Conservation (phyloP, 1,140 invertebrate species). For the Drosophila pseudoananassae region DNA sequence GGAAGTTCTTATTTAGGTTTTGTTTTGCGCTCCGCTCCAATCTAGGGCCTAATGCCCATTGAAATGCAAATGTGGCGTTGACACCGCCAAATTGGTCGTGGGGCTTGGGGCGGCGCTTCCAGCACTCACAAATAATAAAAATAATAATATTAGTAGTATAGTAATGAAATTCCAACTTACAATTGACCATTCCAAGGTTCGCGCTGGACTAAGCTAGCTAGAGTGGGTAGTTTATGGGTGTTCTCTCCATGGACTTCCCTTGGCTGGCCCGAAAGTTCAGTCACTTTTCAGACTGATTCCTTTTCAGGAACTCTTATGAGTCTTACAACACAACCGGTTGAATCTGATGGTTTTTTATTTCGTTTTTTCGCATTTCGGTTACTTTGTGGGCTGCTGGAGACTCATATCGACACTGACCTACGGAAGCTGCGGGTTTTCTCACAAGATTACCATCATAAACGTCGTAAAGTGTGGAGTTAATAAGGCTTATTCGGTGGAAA, state of each 20-base stretch:
- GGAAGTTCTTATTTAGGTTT: slow-evolving; percentile 75
- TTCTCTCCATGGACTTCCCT: slow-evolving; percentile 24
- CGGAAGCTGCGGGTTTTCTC: slow-evolving; percentile 53
- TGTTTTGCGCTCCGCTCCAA: slow-evolving; percentile 37
- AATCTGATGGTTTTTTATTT: slow-evolving; percentile 27
- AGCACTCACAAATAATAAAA: slow-evolving; percentile 20
- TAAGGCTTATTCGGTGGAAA: neutral
- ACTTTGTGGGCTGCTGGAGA: slow-evolving; percentile 62
- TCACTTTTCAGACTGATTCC: slow-evolving; percentile 72
- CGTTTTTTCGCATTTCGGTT: slow-evolving; percentile 61
- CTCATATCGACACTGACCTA: slow-evolving; percentile 63
- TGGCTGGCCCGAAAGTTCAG: slow-evolving; percentile 62
- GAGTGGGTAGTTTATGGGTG: slow-evolving; percentile 15
- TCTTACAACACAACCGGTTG: slow-evolving; percentile 79
- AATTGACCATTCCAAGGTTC: slow-evolving; percentile 50
- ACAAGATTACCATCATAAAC: slow-evolving; percentile 26
- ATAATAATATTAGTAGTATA: slow-evolving; percentile 15
- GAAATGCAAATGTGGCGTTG: slow-evolving; percentile 70
- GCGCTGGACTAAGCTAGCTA: slow-evolving; percentile 41
- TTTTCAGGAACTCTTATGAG: slow-evolving; percentile 69
- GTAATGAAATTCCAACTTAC: slow-evolving; percentile 54
- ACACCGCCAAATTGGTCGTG: slow-evolving; percentile 43
- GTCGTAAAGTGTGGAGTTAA: slow-evolving; percentile 22
- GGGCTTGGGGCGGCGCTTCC: slow-evolving; percentile 18
- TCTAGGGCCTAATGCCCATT: slow-evolving; percentile 57